Conservation (phyloP, 1,140 invertebrate genomes). For the Tachypleus tridentatus region DNA sequence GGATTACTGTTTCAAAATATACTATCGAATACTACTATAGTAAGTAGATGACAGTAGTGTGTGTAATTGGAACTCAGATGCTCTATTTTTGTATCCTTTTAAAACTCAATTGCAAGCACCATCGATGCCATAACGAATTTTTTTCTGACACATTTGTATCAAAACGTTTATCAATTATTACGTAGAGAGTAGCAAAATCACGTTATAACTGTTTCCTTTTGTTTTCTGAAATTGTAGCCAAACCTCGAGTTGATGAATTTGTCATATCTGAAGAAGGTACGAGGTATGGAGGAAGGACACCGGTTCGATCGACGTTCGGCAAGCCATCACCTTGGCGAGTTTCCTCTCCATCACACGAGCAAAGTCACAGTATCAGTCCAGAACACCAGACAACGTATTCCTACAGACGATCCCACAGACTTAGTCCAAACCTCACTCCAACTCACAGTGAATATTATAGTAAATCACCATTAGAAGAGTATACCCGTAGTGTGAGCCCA, state of each 20-base stretch:
- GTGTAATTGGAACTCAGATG: no score
- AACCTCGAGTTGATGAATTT: slow-evolving; percentile 21
- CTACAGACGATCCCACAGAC: slow-evolving; percentile 54
- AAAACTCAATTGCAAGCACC: no score
- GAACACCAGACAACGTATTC: slow-evolving; percentile 30
- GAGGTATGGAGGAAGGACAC: slow-evolving; percentile 11
- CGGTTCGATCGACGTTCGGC: slow-evolving; percentile 10
- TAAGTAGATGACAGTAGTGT: no score
- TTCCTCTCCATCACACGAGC: slow-evolving; percentile 7
- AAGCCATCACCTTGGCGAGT: slow-evolving; percentile 5
- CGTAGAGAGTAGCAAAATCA: no score
- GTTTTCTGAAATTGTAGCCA: slow-evolving; percentile 11
- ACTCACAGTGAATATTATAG: slow-evolving; percentile 36
- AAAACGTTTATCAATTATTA: no score
- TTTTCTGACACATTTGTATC: no score
- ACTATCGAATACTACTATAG: no score
- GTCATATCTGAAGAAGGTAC: slow-evolving; percentile 15
- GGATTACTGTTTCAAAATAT: no score
- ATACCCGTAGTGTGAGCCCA: slow-evolving; percentile 37
- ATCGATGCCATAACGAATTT: no score
- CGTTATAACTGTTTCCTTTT: no score
- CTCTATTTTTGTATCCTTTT: no score
- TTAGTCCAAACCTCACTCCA: slow-evolving; percentile 29
- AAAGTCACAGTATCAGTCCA: slow-evolving; percentile 14
- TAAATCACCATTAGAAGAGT: slow-evolving; percentile 36